phyloP scores from a whole-genome alignment of 2,888 invertebrate species.

The Abrostola triplasia region DNA sequence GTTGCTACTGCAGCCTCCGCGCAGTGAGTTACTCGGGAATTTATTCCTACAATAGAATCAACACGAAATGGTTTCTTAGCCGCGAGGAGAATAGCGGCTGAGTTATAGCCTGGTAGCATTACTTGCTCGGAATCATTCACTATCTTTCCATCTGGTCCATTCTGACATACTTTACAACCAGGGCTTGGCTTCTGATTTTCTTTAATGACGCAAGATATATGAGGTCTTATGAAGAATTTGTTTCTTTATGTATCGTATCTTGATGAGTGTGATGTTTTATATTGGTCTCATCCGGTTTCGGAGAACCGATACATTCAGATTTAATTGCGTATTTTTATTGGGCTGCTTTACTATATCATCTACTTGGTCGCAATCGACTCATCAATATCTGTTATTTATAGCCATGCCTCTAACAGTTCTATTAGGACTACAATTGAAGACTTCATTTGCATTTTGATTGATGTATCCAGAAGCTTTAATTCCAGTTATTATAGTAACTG shows the following conservation, averaged over 20 bases:
- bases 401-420: conserved; percentile 35
- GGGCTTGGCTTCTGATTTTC: conserved; percentile 71
- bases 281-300: conserved; percentile 46
- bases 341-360: conserved; percentile 27
- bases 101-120: conserved; percentile 78
- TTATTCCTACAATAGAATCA: conserved; percentile 79
- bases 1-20: conserved; percentile 66
- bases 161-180: conserved; percentile 79
- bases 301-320: conserved; percentile 33
- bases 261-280: conserved; percentile 57
- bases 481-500: conserved; percentile 20
- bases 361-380: conserved; percentile 37
- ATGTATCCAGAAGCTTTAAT: conserved; percentile 29
- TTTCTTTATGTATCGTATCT: conserved; percentile 51
- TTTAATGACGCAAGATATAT: conserved; percentile 79
- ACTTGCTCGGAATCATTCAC: conserved; percentile 74
- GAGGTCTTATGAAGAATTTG: conserved; percentile 63
- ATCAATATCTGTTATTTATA: conserved; percentile 46
- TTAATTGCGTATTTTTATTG: conserved; percentile 54
- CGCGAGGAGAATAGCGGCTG: conserved; percentile 69
- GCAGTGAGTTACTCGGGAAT: conserved; percentile 71
- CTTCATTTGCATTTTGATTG: conserved; percentile 39
- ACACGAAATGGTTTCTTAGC: conserved; percentile 74
- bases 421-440: conserved; percentile 45
- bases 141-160: conserved; percentile 80